Evolutionary conservation across 2,113 vertebrate genomes (phyloP).

Genomic region (Channa maculata): DNA sequence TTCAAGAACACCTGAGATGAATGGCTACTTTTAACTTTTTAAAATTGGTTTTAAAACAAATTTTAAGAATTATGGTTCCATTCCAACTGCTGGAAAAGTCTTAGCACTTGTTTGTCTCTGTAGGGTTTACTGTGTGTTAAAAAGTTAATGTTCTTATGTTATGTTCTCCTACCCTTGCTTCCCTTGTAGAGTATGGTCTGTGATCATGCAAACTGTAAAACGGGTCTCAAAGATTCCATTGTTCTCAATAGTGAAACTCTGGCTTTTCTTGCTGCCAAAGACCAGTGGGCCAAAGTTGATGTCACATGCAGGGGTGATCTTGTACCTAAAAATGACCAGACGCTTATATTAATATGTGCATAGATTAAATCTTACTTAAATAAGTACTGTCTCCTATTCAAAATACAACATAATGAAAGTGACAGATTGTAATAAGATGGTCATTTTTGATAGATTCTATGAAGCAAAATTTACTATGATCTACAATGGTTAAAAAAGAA

Average conservation of each 20-base stretch:
- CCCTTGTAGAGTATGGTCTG: constrained; percentile 32
- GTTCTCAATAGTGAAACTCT: constrained; percentile 87
- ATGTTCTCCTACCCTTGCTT: constrained; percentile 76
- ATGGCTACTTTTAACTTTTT: no score
- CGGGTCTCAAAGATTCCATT: constrained; percentile 81
- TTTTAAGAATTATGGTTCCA: no score
- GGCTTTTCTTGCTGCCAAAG: constrained; percentile 78
- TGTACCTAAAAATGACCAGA: constrained; percentile 83
- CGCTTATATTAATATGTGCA: neutral
- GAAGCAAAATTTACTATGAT: neutral
- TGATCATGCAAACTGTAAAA: constrained; percentile 77
- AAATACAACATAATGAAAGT: no score
- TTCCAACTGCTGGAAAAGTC: neutral
- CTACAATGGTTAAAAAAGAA: neutral
- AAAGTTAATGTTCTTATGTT: neutral
- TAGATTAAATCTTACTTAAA: no score
- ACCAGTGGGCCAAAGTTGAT: constrained; percentile 87
- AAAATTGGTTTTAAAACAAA: no score
- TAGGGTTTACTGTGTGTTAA: neutral
- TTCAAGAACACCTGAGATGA: neutral
- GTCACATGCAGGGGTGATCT: constrained; percentile 81
- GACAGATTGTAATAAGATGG: no score
- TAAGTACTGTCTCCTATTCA: no score
- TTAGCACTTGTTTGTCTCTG: neutral
- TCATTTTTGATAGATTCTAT: no score